phyloP scores from a whole-genome alignment of 2,113 vertebrate genomes.

The Vulpes vulpes region DNA sequence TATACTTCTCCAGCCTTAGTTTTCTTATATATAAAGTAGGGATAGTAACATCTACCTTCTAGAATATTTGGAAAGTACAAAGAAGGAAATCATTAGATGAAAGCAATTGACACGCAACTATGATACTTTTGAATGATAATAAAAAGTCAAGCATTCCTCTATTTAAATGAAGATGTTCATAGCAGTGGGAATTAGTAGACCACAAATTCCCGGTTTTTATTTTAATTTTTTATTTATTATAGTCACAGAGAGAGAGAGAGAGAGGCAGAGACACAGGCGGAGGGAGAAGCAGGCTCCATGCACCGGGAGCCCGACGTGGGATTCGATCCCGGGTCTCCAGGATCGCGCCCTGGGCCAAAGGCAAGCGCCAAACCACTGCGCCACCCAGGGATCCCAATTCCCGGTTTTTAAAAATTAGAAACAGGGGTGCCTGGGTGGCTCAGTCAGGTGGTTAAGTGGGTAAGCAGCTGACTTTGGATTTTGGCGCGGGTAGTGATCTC shows the following conservation, averaged over 20 bases:
- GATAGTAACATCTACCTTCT: not conserved
- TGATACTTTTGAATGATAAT: not conserved
- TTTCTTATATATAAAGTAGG: not conserved
- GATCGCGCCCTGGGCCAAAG: too few species aligned
- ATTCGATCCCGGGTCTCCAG: too few species aligned
- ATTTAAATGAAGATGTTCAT: not conserved
- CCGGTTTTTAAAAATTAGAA: not conserved
- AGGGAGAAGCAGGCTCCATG: too few species aligned
- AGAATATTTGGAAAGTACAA: slow-evolving; percentile 45
- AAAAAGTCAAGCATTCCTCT: not conserved
- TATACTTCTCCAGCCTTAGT: not conserved
- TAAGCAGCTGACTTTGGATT: not conserved
- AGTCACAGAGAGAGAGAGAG: too few species aligned
- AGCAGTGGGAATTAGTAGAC: not conserved
- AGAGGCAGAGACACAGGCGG: too few species aligned
- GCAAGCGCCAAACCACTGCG: too few species aligned
- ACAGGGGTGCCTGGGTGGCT: not conserved
- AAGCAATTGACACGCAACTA: not conserved
- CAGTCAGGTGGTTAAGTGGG: not conserved
- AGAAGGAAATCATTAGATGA: not conserved
- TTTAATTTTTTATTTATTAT: too few species aligned
- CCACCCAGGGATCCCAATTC: not conserved
- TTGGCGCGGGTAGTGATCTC: not conserved
- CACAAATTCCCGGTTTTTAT: not conserved
- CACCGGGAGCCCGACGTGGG: too few species aligned